phyloP scores from a whole-genome alignment of 2,888 invertebrate species.

The Mythimna impura region DNA sequence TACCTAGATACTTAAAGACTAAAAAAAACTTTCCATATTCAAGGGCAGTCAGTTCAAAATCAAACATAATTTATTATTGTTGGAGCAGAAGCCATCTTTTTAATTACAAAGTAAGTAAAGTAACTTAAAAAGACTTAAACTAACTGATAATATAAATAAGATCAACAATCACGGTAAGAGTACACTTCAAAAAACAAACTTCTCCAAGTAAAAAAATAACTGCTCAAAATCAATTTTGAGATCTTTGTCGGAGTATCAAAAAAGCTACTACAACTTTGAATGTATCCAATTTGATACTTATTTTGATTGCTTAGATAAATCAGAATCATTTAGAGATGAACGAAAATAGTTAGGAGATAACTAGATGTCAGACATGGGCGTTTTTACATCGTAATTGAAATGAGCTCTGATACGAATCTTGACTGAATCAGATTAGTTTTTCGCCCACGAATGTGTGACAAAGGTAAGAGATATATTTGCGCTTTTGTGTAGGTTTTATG shows the following conservation, averaged over 20 bases:
- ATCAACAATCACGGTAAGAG: no score
- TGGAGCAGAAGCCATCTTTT: no score
- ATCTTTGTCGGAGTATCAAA: conserved; percentile 15
- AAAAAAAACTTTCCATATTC: no score
- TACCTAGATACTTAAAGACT: no score
- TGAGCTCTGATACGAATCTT: conserved; percentile 46
- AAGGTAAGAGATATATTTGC: neutral
- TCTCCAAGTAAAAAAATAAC: neutral
- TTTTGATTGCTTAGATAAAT: conserved; percentile 35
- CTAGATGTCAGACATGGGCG: conserved; percentile 12
- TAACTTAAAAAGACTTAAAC: no score
- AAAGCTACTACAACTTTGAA: neutral
- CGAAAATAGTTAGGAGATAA: conserved; percentile 22
- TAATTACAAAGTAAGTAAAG: no score
- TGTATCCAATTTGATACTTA: conserved; percentile 41
- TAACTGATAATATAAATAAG: no score
- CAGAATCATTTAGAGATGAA: conserved; percentile 29
- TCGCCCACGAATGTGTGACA: conserved; percentile 41
- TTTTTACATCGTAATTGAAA: conserved; percentile 55
- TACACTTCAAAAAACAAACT: neutral
- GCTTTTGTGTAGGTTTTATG: conserved; percentile 33
- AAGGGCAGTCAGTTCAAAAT: no score
- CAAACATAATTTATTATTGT: no score
- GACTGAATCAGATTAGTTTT: conserved; percentile 38
- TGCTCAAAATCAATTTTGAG: conserved; percentile 1